Evolutionary conservation across 2,113 vertebrate genomes (phyloP).

Genomic region (Ctenomys sociabilis): DNA sequence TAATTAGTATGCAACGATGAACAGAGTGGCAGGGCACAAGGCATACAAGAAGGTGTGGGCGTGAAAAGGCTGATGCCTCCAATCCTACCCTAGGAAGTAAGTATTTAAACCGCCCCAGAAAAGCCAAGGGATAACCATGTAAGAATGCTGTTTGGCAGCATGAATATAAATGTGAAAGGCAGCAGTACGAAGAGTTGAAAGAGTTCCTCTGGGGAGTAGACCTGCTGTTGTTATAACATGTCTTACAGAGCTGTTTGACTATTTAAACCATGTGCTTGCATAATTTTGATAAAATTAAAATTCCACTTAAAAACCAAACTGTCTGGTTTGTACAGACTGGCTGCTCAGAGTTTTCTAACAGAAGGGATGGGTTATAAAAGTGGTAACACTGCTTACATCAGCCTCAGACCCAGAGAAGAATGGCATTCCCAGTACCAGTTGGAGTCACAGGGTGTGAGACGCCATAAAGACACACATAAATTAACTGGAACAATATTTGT

Average conservation of each 20-base stretch:
- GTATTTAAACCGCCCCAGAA: not conserved
- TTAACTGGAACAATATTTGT: constrained; percentile 12
- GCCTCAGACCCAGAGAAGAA: constrained; percentile 43
- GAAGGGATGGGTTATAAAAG: not conserved
- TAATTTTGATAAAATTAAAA: constrained; percentile 32
- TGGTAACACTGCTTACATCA: not conserved
- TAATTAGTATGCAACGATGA: not conserved
- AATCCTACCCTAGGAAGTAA: not conserved
- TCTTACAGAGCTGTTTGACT: not conserved
- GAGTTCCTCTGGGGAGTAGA: not conserved
- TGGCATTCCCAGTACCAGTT: constrained; percentile 34
- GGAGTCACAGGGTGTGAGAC: constrained; percentile 14
- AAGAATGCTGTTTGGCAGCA: not conserved
- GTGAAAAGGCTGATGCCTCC: not conserved
- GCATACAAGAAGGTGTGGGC: too few species aligned
- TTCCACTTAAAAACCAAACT: constrained; percentile 24
- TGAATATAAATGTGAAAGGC: not conserved
- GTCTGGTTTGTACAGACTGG: not conserved
- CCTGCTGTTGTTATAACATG: not conserved
- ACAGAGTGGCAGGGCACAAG: not conserved
- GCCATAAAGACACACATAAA: constrained; percentile 25
- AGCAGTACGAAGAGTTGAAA: not conserved
- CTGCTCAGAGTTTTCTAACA: not conserved
- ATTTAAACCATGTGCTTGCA: not conserved
- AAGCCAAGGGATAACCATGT: not conserved